Evolutionary conservation across 2,888 invertebrate genomes (phyloP).

Genomic region (Temnothorax rugatulus): DNA sequence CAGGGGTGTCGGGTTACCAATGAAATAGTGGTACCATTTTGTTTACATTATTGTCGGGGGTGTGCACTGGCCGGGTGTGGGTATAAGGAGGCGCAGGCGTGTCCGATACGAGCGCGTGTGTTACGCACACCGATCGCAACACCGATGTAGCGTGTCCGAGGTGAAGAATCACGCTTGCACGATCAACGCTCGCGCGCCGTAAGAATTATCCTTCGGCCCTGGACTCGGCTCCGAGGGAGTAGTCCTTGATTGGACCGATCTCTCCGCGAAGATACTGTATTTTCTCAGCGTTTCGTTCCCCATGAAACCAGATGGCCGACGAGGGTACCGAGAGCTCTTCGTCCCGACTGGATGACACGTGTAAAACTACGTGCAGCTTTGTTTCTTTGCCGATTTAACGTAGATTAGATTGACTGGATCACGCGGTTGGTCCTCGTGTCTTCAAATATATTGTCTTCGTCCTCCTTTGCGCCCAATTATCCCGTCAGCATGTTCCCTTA

Average conservation of each 20-base stretch:
- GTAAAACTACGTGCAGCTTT: constrained; percentile 5
- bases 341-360: constrained; percentile 37
- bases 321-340: constrained; percentile 31
- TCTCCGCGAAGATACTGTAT: constrained; percentile 57
- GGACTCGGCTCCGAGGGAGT: constrained; percentile 59
- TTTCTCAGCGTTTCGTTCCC: constrained; percentile 32
- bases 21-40: constrained; percentile 86
- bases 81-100: constrained; percentile 65
- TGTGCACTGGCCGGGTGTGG: constrained; percentile 67
- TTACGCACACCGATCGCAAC: constrained; percentile 58
- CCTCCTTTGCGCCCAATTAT: constrained; percentile 20
- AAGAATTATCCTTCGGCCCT: constrained; percentile 78
- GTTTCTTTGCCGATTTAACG: constrained; percentile 5
- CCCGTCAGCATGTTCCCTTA: background rate
- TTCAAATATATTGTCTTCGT: background rate
- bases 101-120: constrained; percentile 60
- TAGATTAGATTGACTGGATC: constrained; percentile 12
- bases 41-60: constrained; percentile 85
- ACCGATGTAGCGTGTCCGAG: constrained; percentile 73
- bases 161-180: constrained; percentile 80
- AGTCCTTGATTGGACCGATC: constrained; percentile 74
- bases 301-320: constrained; percentile 44
- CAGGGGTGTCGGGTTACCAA: constrained; percentile 84
- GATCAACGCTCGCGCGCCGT: constrained; percentile 68
- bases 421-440: background rate